These are phyloP conservation scores for Oplegnathus fasciatus DNA, from an alignment of 2,113 vertebrate genomes.

Conservation along the genomic window DNA sequence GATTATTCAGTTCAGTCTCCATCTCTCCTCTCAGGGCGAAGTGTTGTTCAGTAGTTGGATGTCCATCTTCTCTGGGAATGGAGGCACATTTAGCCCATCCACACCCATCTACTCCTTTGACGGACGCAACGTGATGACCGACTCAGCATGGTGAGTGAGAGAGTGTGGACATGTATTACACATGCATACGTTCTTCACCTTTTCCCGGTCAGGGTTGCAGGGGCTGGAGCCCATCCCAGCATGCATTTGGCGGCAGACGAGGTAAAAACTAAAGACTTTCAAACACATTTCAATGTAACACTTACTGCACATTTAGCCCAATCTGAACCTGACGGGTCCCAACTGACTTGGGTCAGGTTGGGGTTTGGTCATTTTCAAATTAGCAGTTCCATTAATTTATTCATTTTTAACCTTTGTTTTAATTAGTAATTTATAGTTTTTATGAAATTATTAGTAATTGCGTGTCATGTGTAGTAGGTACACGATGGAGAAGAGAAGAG, in stretches of 20 bases:
- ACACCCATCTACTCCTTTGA: slow-evolving; percentile 92
- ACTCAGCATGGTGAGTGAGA: slow-evolving; percentile 87
- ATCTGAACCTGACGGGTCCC: no score
- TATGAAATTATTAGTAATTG: no score
- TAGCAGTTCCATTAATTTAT: background rate
- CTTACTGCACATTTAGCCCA: no score
- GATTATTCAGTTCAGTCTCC: background rate
- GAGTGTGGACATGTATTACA: background rate
- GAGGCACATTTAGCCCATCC: slow-evolving; percentile 83
- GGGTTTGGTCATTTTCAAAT: background rate
- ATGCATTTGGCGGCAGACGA: background rate
- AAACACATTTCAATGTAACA: no score
- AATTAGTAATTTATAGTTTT: no score
- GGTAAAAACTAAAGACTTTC: no score
- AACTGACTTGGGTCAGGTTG: background rate
- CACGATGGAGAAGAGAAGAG: background rate
- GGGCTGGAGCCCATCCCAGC: background rate
- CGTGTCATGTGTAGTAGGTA: background rate
- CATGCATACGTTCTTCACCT: no score
- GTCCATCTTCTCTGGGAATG: slow-evolving; percentile 89
- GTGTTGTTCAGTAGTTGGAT: slow-evolving; percentile 91
- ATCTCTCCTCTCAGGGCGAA: slow-evolving; percentile 85
- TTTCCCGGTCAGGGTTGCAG: background rate
- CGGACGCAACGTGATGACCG: slow-evolving; percentile 88
- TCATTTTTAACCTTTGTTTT: no score